Percentiles rank a stretch among this genome's conserved stretches.
These are phyloP conservation scores for Mesocricetus auratus DNA, from an alignment of 2,113 vertebrate species.

Conservation along the genomic window DNA sequence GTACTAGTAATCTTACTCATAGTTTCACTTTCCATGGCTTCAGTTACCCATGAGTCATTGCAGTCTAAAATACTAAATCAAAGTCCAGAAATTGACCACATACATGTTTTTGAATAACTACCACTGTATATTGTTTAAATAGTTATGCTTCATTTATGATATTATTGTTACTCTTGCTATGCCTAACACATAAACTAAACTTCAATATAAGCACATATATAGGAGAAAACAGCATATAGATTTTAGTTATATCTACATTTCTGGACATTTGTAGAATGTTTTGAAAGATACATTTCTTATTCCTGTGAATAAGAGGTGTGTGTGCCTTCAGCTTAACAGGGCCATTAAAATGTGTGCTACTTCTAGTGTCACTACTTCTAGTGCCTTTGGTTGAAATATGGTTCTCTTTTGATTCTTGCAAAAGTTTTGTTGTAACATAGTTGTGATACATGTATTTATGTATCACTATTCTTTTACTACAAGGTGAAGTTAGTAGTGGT, in stretches of 20 bases:
- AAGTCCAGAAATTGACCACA: not conserved
- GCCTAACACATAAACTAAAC: not conserved
- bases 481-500: not conserved
- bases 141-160: not conserved
- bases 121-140: not conserved
- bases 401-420: not conserved
- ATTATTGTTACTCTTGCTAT: not conserved
- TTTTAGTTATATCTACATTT: not conserved
- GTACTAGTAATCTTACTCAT: not conserved
- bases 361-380: not conserved
- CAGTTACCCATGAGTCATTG: not conserved
- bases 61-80: not conserved
- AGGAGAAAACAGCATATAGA: too few relatives aligned
- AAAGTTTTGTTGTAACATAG: constrained; percentile 33
- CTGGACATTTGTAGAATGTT: not conserved
- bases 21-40: not conserved
- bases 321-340: not conserved
- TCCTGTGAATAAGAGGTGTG: not conserved
- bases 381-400: not conserved
- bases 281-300: not conserved
- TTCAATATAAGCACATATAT: too few relatives aligned
- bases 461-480: constrained; percentile 3
- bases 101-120: not conserved
- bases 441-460: not conserved
- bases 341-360: not conserved